Evolutionary conservation across 2,113 vertebrate genomes (phyloP).

Genomic region (Pseudois nayaur): DNA sequence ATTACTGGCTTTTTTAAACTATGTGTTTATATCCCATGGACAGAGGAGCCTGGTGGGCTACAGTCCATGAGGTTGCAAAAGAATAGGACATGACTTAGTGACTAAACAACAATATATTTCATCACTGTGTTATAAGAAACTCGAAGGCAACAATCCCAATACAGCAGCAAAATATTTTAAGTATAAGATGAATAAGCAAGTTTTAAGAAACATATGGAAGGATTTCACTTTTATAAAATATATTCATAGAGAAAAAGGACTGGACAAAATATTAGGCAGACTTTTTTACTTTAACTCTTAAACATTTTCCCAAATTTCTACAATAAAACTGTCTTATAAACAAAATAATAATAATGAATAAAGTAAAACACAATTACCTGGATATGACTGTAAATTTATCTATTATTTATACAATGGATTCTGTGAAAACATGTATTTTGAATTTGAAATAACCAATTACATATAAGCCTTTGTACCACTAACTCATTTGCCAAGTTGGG

Average conservation of each 20-base stretch:
- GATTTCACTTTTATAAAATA: background rate
- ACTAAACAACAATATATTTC: background rate
- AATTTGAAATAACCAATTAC: background rate
- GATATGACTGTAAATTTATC: background rate
- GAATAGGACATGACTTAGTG: background rate
- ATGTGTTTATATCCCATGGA: background rate
- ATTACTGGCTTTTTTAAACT: background rate
- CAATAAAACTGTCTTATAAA: background rate
- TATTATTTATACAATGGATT: background rate
- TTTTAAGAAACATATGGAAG: background rate
- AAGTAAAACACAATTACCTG: background rate
- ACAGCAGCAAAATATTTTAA: background rate
- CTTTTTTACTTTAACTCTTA: background rate
- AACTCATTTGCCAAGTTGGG: background rate
- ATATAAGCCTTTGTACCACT: background rate
- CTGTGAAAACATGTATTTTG: background rate
- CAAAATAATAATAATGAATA: background rate
- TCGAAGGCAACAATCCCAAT: background rate
- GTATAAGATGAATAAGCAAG: background rate
- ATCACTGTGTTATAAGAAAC: background rate
- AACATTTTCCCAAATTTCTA: background rate
- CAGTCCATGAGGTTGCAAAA: background rate
- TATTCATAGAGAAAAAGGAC: background rate
- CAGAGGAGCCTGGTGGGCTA: background rate
- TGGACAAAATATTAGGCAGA: background rate